phyloP scores from a whole-genome alignment of 2,113 vertebrate species.

The Nycticorax nycticorax region DNA sequence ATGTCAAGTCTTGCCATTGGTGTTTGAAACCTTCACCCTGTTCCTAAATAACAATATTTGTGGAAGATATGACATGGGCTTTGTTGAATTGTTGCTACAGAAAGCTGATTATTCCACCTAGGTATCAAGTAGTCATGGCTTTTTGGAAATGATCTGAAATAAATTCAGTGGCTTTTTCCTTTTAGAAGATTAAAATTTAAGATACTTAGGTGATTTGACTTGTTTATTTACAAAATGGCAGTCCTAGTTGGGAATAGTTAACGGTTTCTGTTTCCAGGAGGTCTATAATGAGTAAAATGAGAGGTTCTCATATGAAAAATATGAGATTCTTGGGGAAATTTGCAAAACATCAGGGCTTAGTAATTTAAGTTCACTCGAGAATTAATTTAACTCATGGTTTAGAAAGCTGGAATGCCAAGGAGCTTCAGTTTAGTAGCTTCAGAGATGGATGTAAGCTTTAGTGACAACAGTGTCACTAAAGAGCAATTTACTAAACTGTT shows the following conservation, averaged over 20 bases:
- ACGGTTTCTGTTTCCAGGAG: neutral
- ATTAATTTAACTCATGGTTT: neutral
- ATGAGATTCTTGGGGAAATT: neutral
- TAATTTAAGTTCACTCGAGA: neutral
- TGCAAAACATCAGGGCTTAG: neutral
- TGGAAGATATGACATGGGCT: neutral
- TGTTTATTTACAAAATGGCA: neutral
- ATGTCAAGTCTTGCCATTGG: neutral
- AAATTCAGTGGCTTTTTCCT: neutral
- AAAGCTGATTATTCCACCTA: neutral
- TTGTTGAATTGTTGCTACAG: neutral
- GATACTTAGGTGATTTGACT: neutral
- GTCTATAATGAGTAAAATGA: neutral
- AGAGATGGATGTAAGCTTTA: neutral
- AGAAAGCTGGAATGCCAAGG: neutral
- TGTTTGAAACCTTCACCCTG: neutral
- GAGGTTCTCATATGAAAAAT: neutral
- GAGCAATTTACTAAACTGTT: neutral
- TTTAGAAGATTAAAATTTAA: neutral
- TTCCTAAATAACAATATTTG: neutral
- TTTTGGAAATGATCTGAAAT: neutral
- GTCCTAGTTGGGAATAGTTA: neutral
- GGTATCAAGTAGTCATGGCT: neutral
- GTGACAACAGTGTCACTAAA: neutral
- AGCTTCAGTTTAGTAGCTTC: neutral